These are phyloP conservation scores for Pampus argenteus DNA, from an alignment of 2,797 vertebrate genomes.

Conservation along the genomic window DNA sequence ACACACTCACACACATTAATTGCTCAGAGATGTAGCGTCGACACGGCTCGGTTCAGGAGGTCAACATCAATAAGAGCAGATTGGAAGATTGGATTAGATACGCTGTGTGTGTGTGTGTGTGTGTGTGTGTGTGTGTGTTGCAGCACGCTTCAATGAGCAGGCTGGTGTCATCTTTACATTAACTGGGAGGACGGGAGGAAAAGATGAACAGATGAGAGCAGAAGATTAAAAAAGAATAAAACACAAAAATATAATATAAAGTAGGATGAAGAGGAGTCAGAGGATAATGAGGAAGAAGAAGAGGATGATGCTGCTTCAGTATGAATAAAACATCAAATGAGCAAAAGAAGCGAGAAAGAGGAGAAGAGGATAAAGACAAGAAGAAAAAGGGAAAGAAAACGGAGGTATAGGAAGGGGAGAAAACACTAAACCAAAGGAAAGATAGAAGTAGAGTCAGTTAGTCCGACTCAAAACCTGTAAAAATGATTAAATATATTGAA, in stretches of 20 bases:
- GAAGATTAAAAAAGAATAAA: background rate
- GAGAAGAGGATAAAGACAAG: background rate
- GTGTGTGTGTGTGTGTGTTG: slow-evolving; percentile 46
- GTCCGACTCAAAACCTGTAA: too few species aligned
- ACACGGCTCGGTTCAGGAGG: slow-evolving; percentile 73
- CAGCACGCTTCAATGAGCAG: slow-evolving; percentile 10
- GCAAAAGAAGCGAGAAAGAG: background rate
- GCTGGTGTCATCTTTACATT: slow-evolving; percentile 45
- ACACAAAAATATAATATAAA: background rate
- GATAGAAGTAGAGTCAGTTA: too few species aligned
- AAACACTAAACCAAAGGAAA: too few species aligned
- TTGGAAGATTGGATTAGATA: slow-evolving; percentile 80
- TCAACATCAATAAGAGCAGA: slow-evolving; percentile 81
- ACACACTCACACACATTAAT: slow-evolving; percentile 67
- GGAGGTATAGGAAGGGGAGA: background rate
- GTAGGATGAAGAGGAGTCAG: too few species aligned
- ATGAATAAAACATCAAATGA: slow-evolving; percentile 22
- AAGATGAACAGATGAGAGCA: slow-evolving; percentile 17
- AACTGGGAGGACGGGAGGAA: slow-evolving; percentile 21
- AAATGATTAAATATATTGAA: too few species aligned
- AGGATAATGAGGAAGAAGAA: background rate
- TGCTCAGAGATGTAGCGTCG: slow-evolving; percentile 67
- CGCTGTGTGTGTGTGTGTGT: slow-evolving; percentile 38
- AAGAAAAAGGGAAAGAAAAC: background rate
- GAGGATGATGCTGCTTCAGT: background rate